These are phyloP conservation scores for Coregonus ussuriensis DNA, from an alignment of 2,797 vertebrate genomes.

Conservation along the genomic window DNA sequence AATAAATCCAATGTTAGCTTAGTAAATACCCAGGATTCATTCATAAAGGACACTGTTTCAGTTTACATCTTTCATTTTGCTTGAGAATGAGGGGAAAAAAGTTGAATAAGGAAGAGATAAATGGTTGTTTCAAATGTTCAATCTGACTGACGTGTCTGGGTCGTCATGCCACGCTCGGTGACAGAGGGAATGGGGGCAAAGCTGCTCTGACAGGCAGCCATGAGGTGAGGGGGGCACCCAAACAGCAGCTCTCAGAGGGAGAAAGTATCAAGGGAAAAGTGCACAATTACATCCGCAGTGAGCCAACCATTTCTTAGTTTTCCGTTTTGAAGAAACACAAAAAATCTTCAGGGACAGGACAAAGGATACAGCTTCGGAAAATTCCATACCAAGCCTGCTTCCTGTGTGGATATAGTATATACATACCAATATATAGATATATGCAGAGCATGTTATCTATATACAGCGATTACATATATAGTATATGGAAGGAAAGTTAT, in stretches of 20 bases:
- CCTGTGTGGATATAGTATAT: conserved; percentile 79
- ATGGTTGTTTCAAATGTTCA: conserved; percentile 26
- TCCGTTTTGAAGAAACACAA: conserved; percentile 89
- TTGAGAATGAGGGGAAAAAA: conserved; percentile 80
- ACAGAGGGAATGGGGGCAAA: conserved; percentile 15
- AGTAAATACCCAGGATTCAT: conserved; percentile 75
- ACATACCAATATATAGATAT: conserved; percentile 84
- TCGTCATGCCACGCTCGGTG: conserved; percentile 31
- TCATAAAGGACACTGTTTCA: conserved; percentile 59
- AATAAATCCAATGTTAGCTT: conserved; percentile 64
- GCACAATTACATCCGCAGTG: conserved; percentile 86
- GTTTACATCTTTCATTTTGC: conserved; percentile 68
- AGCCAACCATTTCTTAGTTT: conserved; percentile 81
- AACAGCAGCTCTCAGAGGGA: conserved; percentile 80
- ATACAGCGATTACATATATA: conserved; percentile 82
- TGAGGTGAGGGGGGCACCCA: conserved; percentile 43
- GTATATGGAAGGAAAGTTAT: conserved; percentile 81
- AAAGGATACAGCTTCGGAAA: conserved; percentile 76
- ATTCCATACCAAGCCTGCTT: conserved; percentile 69
- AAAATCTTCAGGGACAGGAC: conserved; percentile 52
- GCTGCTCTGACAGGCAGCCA: conserved; percentile 32
- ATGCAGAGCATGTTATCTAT: conserved; percentile 79
- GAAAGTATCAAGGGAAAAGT: conserved; percentile 80
- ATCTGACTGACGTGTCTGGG: conserved; percentile 26
- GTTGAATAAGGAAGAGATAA: conserved; percentile 67